Base-by-base conservation (phyloP, 2,797 vertebrate genomes). In the Chromobotia macracanthus region DNA sequence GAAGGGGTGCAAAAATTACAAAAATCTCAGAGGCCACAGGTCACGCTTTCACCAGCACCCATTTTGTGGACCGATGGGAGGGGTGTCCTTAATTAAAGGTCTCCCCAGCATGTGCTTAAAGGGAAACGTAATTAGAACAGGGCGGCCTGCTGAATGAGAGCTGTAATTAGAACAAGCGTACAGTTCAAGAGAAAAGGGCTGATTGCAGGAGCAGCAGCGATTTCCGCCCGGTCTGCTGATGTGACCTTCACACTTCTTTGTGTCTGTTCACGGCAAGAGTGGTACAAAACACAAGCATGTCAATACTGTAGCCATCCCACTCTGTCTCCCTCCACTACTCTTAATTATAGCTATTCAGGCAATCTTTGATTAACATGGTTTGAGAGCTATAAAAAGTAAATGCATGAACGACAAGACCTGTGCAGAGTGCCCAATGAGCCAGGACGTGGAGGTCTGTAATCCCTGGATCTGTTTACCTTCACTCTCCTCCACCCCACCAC, bases 41-140 rank as follows among this genome's bases (percentile, higher is more conserved):
- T 25, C 72, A 21, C 2, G 50, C 51, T 60, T 77, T 28, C 21
- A 86, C 79, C 86, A 86, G 90, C 87, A 90, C 35, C 85, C 58
- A 83, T 71, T 91, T 88, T 91, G 90, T 91, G 88, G 73, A 56
- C 50, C 87, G 86, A 87, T 81, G 82, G 78, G 88, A 86, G 88
- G 85, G 84, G 78, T 84, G 83, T 85, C 84, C 81, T 4, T 86
- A 91, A 93, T 93, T 91, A 91, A 85, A 85, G 79, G 86, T 82
- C 69, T 61, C 70, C 75, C 84, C 84, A 88, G 83, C 77, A 83
- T 89, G 87, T 86, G 88, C 86, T 89, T 87, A 89, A 90, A 85
- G 82, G 86, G 90, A 85, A 89, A 89, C 88, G 89, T 92, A 89
- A 90, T 93, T 90, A 92, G 89, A 72, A 84, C 86, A 88, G 87